These are phyloP conservation scores for Antheraea pernyi DNA, from an alignment of 1,140 invertebrate species.

Conservation along the genomic window DNA sequence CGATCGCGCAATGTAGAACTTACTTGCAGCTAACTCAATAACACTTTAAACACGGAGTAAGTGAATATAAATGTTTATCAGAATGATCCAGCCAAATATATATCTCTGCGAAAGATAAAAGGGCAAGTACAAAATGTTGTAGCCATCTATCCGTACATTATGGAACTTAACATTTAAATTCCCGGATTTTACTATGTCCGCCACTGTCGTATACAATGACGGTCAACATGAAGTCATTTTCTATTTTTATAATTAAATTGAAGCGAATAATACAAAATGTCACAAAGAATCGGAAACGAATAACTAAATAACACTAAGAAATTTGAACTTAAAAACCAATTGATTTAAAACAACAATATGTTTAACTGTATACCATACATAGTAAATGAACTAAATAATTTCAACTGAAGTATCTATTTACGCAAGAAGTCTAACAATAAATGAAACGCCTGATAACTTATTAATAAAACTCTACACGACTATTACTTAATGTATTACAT, in stretches of 20 bases:
- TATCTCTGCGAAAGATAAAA: not conserved
- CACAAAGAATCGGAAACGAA: not conserved
- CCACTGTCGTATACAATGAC: not conserved
- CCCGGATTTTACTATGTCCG: not conserved
- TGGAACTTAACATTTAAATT: not conserved
- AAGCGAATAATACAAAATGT: not conserved
- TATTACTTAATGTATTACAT: too few relatives aligned
- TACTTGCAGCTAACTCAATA: not conserved
- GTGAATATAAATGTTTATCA: not conserved
- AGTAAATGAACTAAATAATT: too few relatives aligned
- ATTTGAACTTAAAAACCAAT: too few relatives aligned
- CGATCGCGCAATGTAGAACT: slow-evolving; percentile 5
- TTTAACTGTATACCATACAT: too few relatives aligned
- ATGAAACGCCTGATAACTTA: too few relatives aligned
- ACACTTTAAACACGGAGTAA: not conserved
- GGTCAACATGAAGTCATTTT: not conserved
- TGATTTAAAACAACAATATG: too few relatives aligned
- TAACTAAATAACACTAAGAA: not conserved
- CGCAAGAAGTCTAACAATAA: too few relatives aligned
- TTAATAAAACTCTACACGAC: too few relatives aligned
- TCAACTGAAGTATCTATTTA: too few relatives aligned
- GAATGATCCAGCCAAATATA: not conserved
- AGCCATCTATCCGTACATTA: not conserved
- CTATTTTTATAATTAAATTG: not conserved
- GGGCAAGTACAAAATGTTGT: not conserved